Conservation (phyloP, 2,888 invertebrate species). For the Drosophila suboccidentalis region DNA sequence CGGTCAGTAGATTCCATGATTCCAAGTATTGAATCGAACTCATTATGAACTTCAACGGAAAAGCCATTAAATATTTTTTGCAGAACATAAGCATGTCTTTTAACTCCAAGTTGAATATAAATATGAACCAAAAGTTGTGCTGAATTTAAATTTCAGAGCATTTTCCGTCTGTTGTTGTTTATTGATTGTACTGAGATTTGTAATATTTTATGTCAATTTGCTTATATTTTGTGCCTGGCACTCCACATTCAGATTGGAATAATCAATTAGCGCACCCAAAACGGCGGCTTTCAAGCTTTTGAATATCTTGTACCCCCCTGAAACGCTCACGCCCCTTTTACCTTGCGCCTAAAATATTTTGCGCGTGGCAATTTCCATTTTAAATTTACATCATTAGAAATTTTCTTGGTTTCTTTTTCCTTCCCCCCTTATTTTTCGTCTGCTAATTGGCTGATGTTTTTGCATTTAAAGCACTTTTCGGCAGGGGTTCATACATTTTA, state of each 20-base stretch:
- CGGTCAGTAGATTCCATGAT: not conserved
- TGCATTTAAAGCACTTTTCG: slow-evolving; percentile 25
- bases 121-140: not conserved
- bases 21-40: not conserved
- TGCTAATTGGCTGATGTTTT: slow-evolving; percentile 50
- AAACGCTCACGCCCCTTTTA: slow-evolving; percentile 14
- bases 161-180: slow-evolving; percentile 16
- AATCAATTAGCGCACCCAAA: slow-evolving; percentile 65
- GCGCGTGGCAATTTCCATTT: slow-evolving; percentile 65
- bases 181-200: slow-evolving; percentile 15
- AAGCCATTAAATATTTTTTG: slow-evolving; percentile 5
- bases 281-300: slow-evolving; percentile 31
- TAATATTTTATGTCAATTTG: slow-evolving; percentile 26
- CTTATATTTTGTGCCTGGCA: slow-evolving; percentile 7
- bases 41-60: slow-evolving; percentile 11
- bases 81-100: slow-evolving; percentile 4
- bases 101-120: slow-evolving; percentile 1
- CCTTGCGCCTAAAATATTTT: slow-evolving; percentile 37
- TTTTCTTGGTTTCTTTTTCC: slow-evolving; percentile 14
- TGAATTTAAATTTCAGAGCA: slow-evolving; percentile 6
- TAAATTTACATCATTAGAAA: slow-evolving; percentile 59
- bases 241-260: slow-evolving; percentile 32
- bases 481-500: slow-evolving; percentile 10
- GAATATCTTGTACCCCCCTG: slow-evolving; percentile 43
- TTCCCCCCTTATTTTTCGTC: not conserved